Evolutionary conservation across 2,797 vertebrate genomes (phyloP).

Genomic region (Syndactyla subalaris): DNA sequence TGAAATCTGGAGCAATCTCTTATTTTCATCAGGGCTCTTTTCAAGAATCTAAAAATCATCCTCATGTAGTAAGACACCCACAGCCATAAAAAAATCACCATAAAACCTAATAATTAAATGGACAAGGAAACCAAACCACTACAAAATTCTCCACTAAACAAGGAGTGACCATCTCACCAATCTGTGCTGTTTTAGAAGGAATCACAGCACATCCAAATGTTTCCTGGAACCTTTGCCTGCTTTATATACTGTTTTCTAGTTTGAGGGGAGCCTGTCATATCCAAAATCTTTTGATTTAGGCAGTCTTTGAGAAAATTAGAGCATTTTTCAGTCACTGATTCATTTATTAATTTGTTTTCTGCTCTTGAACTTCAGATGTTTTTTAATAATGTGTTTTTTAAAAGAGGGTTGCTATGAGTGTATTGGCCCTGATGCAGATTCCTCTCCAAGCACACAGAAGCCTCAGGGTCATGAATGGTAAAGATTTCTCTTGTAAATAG

Average conservation of each 20-base stretch:
- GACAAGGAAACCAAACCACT: neutral
- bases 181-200: neutral
- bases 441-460: neutral
- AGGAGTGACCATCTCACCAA: neutral
- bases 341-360: neutral
- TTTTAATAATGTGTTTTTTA: neutral
- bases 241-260: neutral
- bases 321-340: neutral
- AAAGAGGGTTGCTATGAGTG: neutral
- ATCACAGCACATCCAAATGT: neutral
- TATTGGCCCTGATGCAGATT: neutral
- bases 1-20: neutral
- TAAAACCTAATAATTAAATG: neutral
- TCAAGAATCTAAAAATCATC: neutral
- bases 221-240: neutral
- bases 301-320: neutral
- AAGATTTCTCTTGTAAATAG: neutral
- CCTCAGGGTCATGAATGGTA: neutral
- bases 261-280: neutral
- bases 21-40: neutral
- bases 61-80: neutral
- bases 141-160: neutral
- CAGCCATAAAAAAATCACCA: neutral
- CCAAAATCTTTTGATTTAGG: neutral
- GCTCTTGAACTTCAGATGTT: neutral